These are phyloP conservation scores for Apeltes quadracus DNA, from an alignment of 2,113 vertebrate genomes.

Conservation along the genomic window DNA sequence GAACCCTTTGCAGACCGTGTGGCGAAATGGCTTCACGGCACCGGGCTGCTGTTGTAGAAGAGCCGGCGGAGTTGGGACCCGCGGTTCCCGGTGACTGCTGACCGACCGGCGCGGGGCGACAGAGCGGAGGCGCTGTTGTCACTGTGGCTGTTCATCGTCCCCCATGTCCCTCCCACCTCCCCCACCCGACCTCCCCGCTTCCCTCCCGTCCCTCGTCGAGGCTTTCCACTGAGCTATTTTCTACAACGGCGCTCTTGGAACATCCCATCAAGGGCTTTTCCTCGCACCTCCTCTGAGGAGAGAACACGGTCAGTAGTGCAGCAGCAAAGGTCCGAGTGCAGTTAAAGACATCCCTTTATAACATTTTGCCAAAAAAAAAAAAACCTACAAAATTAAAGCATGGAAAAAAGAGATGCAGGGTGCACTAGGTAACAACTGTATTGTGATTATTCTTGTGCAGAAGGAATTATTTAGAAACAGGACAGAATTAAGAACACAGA, in stretches of 20 bases:
- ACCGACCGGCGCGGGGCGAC: slow-evolving; percentile 50
- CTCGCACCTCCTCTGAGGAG: slow-evolving; percentile 17
- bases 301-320: neutral
- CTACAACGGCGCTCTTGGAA: slow-evolving; percentile 40
- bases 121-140: slow-evolving; percentile 56
- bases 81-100: slow-evolving; percentile 41
- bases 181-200: neutral
- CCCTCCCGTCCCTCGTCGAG: neutral
- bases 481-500: neutral
- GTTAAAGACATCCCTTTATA: neutral
- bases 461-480: neutral
- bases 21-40: neutral
- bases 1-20: slow-evolving; percentile 3
- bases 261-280: slow-evolving; percentile 62
- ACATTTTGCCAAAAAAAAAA: neutral
- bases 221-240: slow-evolving; percentile 49
- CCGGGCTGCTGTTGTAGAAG: slow-evolving; percentile 15
- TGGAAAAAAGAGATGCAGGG: neutral
- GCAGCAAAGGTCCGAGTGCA: neutral
- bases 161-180: slow-evolving; percentile 12
- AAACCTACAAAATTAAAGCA: too few relatives aligned
- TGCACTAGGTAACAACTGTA: neutral
- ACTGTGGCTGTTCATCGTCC: slow-evolving; percentile 43
- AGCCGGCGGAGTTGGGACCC: slow-evolving; percentile 18
- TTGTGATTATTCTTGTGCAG: neutral